Evolutionary conservation across 2,888 invertebrate species (phyloP), one percentile per base, ranked within the genome.

Genomic region (Eueremaeus valkanovi): DNA sequence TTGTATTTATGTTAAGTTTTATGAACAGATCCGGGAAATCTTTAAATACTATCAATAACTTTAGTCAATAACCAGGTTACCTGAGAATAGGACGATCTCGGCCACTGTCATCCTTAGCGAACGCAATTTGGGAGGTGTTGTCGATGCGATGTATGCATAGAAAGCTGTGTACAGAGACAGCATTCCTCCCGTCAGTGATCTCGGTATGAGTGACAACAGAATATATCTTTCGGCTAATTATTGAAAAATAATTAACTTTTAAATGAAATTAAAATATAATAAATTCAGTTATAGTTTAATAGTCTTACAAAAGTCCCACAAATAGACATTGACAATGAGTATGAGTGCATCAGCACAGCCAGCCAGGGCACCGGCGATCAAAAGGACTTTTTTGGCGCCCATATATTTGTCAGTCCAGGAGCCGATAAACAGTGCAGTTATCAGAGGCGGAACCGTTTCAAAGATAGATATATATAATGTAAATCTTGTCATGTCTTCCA

Each of bases 111-210:
- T 42, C 21, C 75, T 31, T n/a, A 75, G 6, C 8, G 31, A 16
- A 31, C 18, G 16, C 68, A 75, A 21, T 3, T 75, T 16, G 13
- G 33, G 21, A 9, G 75, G 75, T 72, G 75, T 75, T 51, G 63
- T 45, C 45, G 45, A 31, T 9, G 55, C 27, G 1, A 45, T 31
- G 49, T 75, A 75, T 6, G 75, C 68, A n/a, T 27, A 70, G 68
- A 40, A 21, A 21, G 75, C 55, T 5, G 70, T 51, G 18, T 21
- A 27, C 1, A 45, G 16, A 1, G 45, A 3, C 1, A 75, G n/a
- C 63, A 63, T 66, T 29, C 75, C 75, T 33, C 75, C 75, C 13
- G 70, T 36, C 13, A 70, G 24, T 24, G 45, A 27, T 6, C 8
- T 42, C 11, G 58, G 40, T 11, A 49, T 49, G 16, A 3, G 5